A percentile compares a stretch with the other conserved stretches of the same genome.
Evolutionary conservation across 2,797 vertebrate genomes (phyloP).

Genomic region (Alcedo atthis): DNA sequence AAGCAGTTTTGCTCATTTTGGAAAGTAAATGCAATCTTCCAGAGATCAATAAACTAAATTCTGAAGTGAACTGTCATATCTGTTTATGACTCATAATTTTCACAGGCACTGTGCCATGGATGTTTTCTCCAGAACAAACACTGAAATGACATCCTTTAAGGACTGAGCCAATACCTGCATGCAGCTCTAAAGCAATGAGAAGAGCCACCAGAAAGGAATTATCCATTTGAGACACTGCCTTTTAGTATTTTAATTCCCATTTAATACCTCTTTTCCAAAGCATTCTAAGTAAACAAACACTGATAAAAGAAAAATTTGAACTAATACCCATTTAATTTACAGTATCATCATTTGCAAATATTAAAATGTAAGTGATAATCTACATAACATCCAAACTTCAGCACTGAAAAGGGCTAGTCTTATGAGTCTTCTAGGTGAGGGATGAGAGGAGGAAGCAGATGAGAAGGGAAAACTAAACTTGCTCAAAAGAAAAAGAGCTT

Average conservation of each 20-base stretch:
- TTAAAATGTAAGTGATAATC: constrained; percentile 30
- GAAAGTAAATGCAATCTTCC: constrained; percentile 42
- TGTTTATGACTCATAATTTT: constrained; percentile 44
- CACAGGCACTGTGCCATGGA: constrained; percentile 25
- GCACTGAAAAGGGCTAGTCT: background rate
- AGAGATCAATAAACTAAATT: constrained; percentile 66
- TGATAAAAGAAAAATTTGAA: background rate
- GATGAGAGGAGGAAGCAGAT: background rate
- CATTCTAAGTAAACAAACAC: constrained; percentile 17
- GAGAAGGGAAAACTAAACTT: background rate
- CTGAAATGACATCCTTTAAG: background rate
- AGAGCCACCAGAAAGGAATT: background rate
- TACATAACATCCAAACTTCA: background rate
- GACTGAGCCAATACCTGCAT: background rate
- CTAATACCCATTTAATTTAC: background rate
- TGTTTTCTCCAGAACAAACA: constrained; percentile 1
- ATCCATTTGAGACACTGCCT: background rate
- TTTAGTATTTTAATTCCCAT: background rate
- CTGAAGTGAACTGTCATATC: background rate
- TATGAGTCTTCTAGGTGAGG: background rate
- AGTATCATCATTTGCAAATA: background rate
- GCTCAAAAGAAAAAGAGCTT: background rate
- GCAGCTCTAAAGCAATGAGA: background rate
- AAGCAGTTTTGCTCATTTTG: constrained; percentile 47
- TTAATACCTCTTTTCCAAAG: background rate